Conservation (phyloP, 2,797 vertebrate genomes). For the Masticophis lateralis region DNA sequence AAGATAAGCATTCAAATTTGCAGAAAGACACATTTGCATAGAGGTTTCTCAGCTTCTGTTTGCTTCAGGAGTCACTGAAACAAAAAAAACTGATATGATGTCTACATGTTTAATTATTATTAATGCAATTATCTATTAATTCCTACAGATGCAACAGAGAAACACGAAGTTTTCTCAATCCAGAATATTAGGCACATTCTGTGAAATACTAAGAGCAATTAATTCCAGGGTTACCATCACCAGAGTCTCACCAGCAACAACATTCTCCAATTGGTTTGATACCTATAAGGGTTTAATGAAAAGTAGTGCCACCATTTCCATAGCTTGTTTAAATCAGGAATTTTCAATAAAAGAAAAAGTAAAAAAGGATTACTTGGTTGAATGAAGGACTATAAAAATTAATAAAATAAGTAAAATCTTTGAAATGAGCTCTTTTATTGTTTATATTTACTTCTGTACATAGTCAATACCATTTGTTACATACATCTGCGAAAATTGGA, state of each 20-base stretch:
- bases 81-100: neutral
- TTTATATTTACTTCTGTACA: neutral
- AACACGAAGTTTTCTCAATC: neutral
- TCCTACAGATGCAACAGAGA: neutral
- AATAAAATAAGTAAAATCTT: neutral
- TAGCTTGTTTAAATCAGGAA: neutral
- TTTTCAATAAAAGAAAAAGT: neutral
- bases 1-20: neutral
- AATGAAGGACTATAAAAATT: too few species aligned
- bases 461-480: neutral
- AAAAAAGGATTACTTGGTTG: neutral
- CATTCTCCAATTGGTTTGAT: neutral
- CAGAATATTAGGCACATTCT: neutral
- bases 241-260: neutral
- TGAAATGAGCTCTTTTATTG: neutral
- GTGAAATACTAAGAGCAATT: neutral
- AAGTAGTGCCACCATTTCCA: neutral
- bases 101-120: neutral
- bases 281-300: neutral
- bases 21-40: neutral
- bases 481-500: neutral
- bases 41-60: neutral
- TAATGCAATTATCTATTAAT: neutral
- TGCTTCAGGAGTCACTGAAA: neutral
- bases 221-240: neutral